These are phyloP conservation scores for Saiga tatarica DNA, from an alignment of 2,113 vertebrate species.

Conservation along the genomic window DNA sequence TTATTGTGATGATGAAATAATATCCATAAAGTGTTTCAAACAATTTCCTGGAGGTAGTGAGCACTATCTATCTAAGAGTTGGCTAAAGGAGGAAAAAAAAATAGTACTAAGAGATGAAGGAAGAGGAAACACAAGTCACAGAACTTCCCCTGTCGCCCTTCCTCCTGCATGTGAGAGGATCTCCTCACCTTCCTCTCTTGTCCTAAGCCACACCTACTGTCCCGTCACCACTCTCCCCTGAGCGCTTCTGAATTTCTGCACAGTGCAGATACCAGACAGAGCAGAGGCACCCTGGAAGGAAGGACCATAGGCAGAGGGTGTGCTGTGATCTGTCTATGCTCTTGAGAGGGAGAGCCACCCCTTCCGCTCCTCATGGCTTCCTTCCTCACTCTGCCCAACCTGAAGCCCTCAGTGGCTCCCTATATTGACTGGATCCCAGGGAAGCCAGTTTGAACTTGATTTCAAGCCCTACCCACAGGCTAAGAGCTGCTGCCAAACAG, in stretches of 20 bases:
- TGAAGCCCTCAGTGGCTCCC: neutral
- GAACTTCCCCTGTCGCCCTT: fast-evolving
- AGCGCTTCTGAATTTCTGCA: too few species aligned
- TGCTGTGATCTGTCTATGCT: fast-evolving
- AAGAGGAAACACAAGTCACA: neutral
- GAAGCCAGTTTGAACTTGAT: neutral
- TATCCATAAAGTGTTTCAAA: neutral
- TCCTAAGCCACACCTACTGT: neutral
- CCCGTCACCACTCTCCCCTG: fast-evolving
- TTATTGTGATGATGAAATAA: neutral
- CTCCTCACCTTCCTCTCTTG: fast-evolving
- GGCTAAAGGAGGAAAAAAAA: neutral
- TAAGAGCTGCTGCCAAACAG: neutral
- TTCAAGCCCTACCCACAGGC: neutral
- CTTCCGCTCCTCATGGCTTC: too few species aligned
- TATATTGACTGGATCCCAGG: neutral
- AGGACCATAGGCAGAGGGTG: fast-evolving
- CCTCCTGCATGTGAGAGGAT: neutral
- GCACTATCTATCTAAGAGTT: neutral
- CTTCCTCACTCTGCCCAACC: neutral
- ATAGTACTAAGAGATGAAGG: neutral
- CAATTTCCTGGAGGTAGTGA: neutral
- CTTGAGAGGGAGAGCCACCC: neutral
- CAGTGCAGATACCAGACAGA: neutral
- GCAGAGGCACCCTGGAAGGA: neutral